Percentiles rank a stretch among this genome's conserved stretches.
Conservation (phyloP, 1,140 invertebrate species). For the Brachionus rotundiformis region DNA sequence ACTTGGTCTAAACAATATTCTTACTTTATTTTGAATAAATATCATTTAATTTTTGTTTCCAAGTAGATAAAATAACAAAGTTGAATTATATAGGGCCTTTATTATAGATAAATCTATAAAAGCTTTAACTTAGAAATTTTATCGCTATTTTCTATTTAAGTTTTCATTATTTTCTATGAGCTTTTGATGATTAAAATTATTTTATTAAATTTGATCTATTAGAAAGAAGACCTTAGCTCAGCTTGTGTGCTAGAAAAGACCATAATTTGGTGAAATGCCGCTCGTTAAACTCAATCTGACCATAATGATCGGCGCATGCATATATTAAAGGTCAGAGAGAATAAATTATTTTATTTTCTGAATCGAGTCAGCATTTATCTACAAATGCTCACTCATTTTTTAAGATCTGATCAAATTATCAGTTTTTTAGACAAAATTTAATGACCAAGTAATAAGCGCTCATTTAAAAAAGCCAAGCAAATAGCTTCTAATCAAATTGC, state of each 20-base stretch:
- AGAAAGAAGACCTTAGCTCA: not conserved
- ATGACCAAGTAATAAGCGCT: not conserved
- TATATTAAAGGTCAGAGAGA: not conserved
- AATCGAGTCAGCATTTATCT: not conserved
- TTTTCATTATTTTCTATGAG: not conserved
- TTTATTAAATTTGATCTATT: not conserved
- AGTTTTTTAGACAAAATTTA: not conserved
- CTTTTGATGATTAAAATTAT: conserved; percentile 1
- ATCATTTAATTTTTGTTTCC: conserved; percentile 27
- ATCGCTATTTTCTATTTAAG: conserved; percentile 9
- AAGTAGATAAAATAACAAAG: conserved; percentile 29
- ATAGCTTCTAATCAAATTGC: not conserved
- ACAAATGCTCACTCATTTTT: not conserved
- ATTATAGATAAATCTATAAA: conserved; percentile 7
- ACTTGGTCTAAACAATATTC: not conserved
- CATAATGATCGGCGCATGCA: not conserved
- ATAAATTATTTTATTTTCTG: not conserved
- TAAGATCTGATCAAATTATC: not conserved
- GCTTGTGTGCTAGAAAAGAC: not conserved
- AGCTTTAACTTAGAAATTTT: conserved; percentile 23
- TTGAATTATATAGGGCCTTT: not conserved
- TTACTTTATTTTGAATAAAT: not conserved
- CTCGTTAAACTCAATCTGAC: not conserved
- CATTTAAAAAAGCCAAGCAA: too few species aligned
- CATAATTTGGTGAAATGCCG: not conserved